Evolutionary conservation across 2,797 vertebrate genomes (phyloP), one percentile per base, ranked within the genome.

Genomic region (Picus viridis): DNA sequence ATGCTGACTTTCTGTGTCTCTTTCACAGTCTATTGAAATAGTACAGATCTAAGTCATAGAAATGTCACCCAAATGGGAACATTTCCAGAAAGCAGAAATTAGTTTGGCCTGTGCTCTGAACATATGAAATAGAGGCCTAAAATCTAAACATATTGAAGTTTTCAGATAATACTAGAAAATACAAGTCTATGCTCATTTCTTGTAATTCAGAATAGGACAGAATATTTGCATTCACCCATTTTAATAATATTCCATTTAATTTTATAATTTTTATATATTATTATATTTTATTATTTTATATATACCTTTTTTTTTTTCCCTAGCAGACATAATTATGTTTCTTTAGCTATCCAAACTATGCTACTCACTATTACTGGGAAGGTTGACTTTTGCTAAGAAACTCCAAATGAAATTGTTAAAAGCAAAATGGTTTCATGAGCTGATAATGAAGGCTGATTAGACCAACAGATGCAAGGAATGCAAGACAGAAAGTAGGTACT

Each of bases 311-410:
- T 30, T 13, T 4, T 54, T n/a, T 30, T 17, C 1, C 1, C 11
- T 29, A 11, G 7, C 22, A 49, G 75, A 5, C 57, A 23, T 11
- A 12, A 0, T 30, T 11, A 12, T 18, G 4, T 22, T 89, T 72
- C 26, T 83, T 78, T 67, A 75, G 12, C 6, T 73, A 67, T 57
- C 7, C 11, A 67, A 78, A 41, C 9, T 72, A 58, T 24, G 9
- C 29, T 56, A 41, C 15, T 79, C 16, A 26, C 2, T 67, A 6
- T 45, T 64, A 63, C 30, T 93, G 6, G 43, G 39, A 85, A 80
- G 14, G 2, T 0, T 0, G 61, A 56, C 62, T 23, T 56, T 1
- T 72, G 5, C 51, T 93, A 41, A 77, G 24, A 8, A 0, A 10
- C 89, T 78, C 20, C 9, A 62, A 34, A 77, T 53, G 3, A 75